A percentile compares a stretch with the other conserved stretches of the same genome.
phyloP scores from a whole-genome alignment of 2,113 vertebrate genomes.

The Xiphophorus hellerii region DNA sequence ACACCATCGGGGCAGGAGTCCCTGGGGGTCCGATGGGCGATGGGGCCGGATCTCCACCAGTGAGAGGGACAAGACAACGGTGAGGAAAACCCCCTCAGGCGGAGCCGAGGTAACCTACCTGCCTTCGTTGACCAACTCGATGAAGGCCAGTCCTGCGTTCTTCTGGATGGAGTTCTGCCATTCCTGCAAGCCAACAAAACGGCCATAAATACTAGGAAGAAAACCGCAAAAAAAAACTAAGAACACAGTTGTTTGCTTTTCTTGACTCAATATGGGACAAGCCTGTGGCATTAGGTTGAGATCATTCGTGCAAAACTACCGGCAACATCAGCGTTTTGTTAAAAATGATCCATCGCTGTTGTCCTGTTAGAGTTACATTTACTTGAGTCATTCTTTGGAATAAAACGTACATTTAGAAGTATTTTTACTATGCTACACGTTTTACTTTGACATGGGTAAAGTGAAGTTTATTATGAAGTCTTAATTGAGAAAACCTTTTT shows the following conservation, averaged over 20 bases:
- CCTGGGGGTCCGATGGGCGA: neutral
- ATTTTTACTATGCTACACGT: too few species aligned
- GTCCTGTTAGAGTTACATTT: neutral
- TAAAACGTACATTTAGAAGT: too few species aligned
- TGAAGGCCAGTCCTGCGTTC: conserved; percentile 90
- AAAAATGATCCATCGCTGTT: neutral
- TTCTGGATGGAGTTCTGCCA: conserved; percentile 97
- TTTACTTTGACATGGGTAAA: too few species aligned
- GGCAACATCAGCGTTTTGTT: neutral
- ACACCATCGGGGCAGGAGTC: conserved; percentile 32
- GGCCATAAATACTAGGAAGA: neutral
- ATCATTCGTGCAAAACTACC: too few species aligned
- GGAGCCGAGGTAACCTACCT: conserved; percentile 68
- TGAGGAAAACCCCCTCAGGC: conserved; percentile 37
- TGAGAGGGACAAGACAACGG: conserved; percentile 14
- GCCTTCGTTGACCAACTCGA: conserved; percentile 92
- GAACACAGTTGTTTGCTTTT: neutral
- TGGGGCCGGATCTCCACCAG: conserved; percentile 28
- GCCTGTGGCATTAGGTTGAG: neutral
- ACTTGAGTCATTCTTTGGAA: too few species aligned
- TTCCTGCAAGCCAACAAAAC: conserved; percentile 70
- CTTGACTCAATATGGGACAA: neutral
- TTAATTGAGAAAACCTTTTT: too few species aligned
- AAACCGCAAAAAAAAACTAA: neutral
- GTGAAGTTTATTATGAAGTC: too few species aligned